Conservation (phyloP, 2,797 vertebrate species). For the Tragelaphus eurycerus region DNA sequence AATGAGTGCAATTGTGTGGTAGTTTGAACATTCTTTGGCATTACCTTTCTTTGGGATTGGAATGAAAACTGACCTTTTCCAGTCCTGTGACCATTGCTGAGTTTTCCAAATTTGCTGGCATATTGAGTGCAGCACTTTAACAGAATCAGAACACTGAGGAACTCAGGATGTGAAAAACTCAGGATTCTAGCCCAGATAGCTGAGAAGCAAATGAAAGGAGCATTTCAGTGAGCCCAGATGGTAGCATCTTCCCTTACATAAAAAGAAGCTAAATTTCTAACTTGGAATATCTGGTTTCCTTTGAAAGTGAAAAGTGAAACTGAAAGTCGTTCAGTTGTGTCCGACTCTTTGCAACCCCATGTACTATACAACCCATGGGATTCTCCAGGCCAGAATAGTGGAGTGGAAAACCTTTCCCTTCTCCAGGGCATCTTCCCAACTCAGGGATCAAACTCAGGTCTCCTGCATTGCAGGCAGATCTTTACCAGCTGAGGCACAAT, state of each 20-base stretch:
- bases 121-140: neutral
- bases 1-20: neutral
- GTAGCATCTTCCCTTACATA: neutral
- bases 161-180: neutral
- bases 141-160: neutral
- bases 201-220: neutral
- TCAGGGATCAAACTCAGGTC: neutral
- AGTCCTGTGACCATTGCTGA: neutral
- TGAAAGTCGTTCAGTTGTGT: neutral
- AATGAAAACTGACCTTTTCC: neutral
- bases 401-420: neutral
- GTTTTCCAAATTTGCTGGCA: neutral
- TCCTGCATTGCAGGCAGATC: neutral
- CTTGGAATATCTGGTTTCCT: neutral
- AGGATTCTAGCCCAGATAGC: neutral
- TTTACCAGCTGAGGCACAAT: neutral
- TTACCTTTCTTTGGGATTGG: neutral
- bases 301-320: neutral
- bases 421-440: neutral
- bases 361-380: neutral
- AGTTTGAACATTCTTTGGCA: neutral
- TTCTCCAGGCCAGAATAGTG: neutral
- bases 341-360: fast-evolving
- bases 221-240: neutral
- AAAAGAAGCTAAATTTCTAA: neutral